These are phyloP conservation scores for Trachops cirrhosus DNA, from an alignment of 2,797 vertebrate genomes.

Conservation along the genomic window DNA sequence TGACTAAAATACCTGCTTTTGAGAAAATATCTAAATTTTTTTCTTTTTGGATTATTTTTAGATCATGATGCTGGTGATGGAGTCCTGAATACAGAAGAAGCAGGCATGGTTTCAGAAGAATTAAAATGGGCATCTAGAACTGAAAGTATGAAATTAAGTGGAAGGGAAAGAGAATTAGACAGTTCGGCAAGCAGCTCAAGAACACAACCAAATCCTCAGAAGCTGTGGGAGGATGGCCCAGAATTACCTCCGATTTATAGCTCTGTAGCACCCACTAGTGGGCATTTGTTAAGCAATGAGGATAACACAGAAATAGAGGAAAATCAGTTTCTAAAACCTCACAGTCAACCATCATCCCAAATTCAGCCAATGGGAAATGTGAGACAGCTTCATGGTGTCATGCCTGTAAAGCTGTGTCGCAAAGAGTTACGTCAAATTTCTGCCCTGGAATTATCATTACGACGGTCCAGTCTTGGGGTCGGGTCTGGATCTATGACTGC, in stretches of 20 bases:
- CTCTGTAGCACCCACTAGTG: constrained; percentile 41
- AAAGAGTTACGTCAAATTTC: constrained; percentile 86
- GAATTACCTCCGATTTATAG: constrained; percentile 54
- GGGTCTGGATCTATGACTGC: constrained; percentile 80
- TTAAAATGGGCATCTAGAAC: constrained; percentile 67
- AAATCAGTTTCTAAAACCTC: constrained; percentile 57
- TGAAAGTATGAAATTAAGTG: constrained; percentile 62
- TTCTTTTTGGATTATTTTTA: constrained; percentile 72
- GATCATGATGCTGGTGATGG: constrained; percentile 67
- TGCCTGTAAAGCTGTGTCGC: constrained; percentile 84
- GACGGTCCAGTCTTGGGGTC: constrained; percentile 76
- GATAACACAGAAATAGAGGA: constrained; percentile 63
- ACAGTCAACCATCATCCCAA: constrained; percentile 34
- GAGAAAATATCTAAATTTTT: background rate
- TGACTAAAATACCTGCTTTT: background rate
- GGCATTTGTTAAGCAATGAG: constrained; percentile 55
- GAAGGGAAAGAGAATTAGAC: constrained; percentile 73
- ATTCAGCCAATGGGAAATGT: constrained; percentile 57
- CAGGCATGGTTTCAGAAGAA: constrained; percentile 74
- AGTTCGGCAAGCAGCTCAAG: constrained; percentile 40
- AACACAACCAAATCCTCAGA: constrained; percentile 53
- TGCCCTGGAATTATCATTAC: constrained; percentile 79
- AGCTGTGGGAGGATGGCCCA: constrained; percentile 59
- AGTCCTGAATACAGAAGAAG: constrained; percentile 60
- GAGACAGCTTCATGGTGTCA: constrained; percentile 77